Base-by-base conservation (phyloP, 2,888 invertebrate species). In the Cerastoderma edule region DNA sequence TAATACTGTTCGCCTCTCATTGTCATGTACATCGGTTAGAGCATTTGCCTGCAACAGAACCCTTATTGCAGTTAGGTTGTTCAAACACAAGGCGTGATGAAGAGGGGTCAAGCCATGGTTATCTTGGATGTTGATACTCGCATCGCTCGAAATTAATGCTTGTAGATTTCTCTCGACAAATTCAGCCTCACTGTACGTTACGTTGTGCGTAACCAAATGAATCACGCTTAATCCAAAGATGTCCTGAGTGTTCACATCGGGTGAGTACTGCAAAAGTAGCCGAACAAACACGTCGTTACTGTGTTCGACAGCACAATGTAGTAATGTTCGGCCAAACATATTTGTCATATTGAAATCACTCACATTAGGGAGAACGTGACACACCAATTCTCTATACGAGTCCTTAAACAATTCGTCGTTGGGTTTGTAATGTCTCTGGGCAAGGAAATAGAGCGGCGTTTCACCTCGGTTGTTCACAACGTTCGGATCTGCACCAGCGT, bases 401-500 rank as follows among this genome's bases (percentile, higher is more conserved):
- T 19, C 24, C 5, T 10, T 50, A 22, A 50, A 50, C 10, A 13
- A 10, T 10, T 22, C 60, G 35, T 71, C 8, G 13, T 54, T 16
- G 4, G 71, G 71, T 53, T 71, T 71, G 54, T 71, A 71, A 39
- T 64, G 54, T n/a, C 71, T 24, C 16, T 71, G 71, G 22, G 71
- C 22, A 8, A 71, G 28, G 27, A 28, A 71, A 22, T 22, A 27
- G 33, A 64, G 2, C 1, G 71, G 39, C 6, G 65, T 71, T 71
- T 71, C 53, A 24, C 54, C 64, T 56, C 71, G 32, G 16, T 54
- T 28, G 30, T 56, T 64, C 30, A 44, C 27, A 19, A 27, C n/a
- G 54, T 65, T 64, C 16, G 44, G 22, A 28, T 64, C 39, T 24
- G 64, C 71, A 16, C 65, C 71, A 39, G 27, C 39, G 24, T 71